These are phyloP conservation scores for Macheiramphus alcinus DNA, from an alignment of 2,113 vertebrate species.

Conservation along the genomic window DNA sequence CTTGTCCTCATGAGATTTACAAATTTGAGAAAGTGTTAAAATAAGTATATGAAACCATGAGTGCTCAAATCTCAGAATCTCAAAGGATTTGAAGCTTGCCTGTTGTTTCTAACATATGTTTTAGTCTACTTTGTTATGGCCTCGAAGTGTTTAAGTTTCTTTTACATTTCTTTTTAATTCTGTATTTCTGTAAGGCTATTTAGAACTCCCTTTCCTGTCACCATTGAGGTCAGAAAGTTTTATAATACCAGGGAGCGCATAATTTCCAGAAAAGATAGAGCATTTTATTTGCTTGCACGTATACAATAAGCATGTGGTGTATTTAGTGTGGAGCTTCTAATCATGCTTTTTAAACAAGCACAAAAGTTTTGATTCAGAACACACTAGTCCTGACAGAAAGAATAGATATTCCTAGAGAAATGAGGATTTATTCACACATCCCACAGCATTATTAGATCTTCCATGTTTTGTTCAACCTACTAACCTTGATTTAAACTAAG, in stretches of 20 bases:
- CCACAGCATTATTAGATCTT: background rate
- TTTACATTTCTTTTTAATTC: background rate
- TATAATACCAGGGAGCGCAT: background rate
- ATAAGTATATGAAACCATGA: background rate
- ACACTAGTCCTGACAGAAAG: background rate
- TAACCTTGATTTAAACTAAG: background rate
- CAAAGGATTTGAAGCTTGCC: background rate
- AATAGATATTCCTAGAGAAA: background rate
- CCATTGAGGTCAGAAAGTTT: background rate
- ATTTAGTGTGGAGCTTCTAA: background rate
- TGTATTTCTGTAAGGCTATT: background rate
- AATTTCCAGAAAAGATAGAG: background rate
- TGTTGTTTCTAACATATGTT: background rate
- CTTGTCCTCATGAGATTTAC: background rate
- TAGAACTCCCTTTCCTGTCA: background rate
- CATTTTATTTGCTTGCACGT: background rate
- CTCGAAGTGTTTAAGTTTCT: background rate
- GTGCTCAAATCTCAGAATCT: background rate
- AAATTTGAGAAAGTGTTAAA: background rate
- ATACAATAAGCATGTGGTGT: background rate
- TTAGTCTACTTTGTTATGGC: background rate
- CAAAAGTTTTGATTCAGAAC: background rate
- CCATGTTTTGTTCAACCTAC: background rate
- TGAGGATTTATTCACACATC: background rate
- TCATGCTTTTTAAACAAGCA: background rate